Evolutionary conservation across 2,888 invertebrate species (phyloP).

Genomic region (Troides oblongomaculatus): DNA sequence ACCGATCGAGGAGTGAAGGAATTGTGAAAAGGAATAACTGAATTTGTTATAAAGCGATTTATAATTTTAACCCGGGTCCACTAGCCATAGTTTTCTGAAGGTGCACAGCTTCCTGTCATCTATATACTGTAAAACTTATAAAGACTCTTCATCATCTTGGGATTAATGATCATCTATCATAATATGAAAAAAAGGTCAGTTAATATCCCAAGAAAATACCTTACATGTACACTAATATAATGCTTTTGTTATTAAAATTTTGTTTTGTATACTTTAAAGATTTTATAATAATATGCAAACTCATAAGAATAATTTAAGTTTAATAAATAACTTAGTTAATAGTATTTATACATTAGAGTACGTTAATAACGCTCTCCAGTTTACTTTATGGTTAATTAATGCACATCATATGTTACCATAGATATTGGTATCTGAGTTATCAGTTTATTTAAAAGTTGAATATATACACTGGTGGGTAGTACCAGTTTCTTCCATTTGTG

Average conservation of each 20-base stretch:
- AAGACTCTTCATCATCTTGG: too few species aligned
- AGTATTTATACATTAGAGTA: slow-evolving; percentile 23
- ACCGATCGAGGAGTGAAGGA: too few species aligned
- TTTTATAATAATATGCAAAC: slow-evolving; percentile 1
- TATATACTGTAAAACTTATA: too few species aligned
- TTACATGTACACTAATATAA: too few species aligned
- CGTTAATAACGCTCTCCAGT: slow-evolving; percentile 26
- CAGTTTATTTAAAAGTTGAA: slow-evolving; percentile 25
- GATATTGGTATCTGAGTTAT: slow-evolving; percentile 27
- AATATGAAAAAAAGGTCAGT: too few species aligned
- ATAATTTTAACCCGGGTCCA: too few species aligned
- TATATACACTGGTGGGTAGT: slow-evolving; percentile 21
- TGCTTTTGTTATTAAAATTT: neutral
- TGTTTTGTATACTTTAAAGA: neutral
- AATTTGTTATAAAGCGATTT: too few species aligned
- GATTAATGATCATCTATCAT: too few species aligned
- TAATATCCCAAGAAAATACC: too few species aligned
- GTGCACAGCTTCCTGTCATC: too few species aligned
- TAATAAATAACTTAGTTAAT: slow-evolving; percentile 19
- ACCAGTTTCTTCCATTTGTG: slow-evolving; percentile 28
- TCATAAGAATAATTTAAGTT: slow-evolving; percentile 17
- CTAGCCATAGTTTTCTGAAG: too few species aligned
- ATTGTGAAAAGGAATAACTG: too few species aligned
- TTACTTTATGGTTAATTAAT: slow-evolving; percentile 30
- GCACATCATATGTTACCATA: slow-evolving; percentile 24